Evolutionary conservation across 53 echinoderm and acorn worm genomes (phyloP).

Genomic region (Pentamera pediparva): DNA sequence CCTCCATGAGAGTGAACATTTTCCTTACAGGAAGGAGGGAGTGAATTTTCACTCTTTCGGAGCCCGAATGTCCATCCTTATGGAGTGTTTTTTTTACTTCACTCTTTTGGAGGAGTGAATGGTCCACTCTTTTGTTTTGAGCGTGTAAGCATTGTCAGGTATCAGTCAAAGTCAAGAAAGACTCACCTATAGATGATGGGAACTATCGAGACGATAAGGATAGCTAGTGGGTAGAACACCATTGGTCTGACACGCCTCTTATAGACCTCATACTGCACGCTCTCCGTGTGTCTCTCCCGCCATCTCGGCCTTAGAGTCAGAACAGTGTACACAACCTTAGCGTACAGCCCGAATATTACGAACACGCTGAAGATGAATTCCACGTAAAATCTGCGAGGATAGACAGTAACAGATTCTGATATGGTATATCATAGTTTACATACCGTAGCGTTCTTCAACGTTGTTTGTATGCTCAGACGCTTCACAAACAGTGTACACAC

Average conservation of each 20-base stretch:
- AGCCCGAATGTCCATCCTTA: neutral
- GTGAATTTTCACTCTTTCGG: neutral
- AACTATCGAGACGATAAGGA: neutral
- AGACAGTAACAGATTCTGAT: too few species aligned
- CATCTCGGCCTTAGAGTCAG: neutral
- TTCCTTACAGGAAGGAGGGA: neutral
- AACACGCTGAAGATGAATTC: neutral
- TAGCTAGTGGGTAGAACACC: neutral
- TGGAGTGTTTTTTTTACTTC: too few species aligned
- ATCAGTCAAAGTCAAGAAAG: too few species aligned
- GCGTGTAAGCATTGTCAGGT: neutral
- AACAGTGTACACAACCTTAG: conserved; percentile 4
- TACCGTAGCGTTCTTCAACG: too few species aligned
- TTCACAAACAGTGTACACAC: too few species aligned
- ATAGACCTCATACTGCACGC: neutral
- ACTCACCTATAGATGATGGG: conserved; percentile 9
- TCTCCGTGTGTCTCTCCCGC: neutral
- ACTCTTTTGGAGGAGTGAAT: too few species aligned
- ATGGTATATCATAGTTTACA: too few species aligned
- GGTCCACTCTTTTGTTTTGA: neutral
- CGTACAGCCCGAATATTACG: conserved; percentile 2
- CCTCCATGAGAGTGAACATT: neutral
- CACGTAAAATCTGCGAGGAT: neutral
- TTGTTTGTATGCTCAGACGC: too few species aligned
- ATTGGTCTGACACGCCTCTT: neutral